Conservation (phyloP, 2,888 invertebrate species). For the Hydriomena furcata region DNA sequence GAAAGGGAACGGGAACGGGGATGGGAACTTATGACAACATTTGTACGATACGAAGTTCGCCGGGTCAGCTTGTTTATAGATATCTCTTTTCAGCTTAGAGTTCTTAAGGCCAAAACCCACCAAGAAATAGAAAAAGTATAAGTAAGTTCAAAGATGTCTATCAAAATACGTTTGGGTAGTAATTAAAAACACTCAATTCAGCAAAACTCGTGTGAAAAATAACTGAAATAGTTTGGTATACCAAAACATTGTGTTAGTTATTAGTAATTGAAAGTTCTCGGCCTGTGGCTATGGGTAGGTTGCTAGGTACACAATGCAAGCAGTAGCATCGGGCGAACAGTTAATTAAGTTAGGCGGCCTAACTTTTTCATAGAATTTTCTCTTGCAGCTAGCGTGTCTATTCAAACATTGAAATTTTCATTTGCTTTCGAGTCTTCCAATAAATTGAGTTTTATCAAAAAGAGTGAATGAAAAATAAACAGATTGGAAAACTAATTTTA, state of each 20-base stretch:
- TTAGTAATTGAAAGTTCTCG: conserved; percentile 30
- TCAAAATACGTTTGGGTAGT: background rate
- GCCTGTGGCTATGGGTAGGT: conserved; percentile 15
- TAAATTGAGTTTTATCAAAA: background rate
- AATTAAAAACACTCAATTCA: too few relatives aligned
- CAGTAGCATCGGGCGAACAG: conserved; percentile 26
- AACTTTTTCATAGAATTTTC: conserved; percentile 37
- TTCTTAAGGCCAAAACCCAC: too few relatives aligned
- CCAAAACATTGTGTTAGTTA: conserved; percentile 25
- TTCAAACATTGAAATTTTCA: conserved; percentile 1
- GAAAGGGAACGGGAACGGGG: too few relatives aligned
- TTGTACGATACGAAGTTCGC: too few relatives aligned
- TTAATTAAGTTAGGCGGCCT: conserved; percentile 35
- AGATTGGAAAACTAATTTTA: conserved; percentile 5
- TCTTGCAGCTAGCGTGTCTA: conserved; percentile 13
- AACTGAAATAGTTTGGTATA: conserved; percentile 5
- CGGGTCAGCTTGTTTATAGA: too few relatives aligned
- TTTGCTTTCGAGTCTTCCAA: background rate
- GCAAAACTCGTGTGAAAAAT: conserved; percentile 6
- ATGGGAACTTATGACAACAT: too few relatives aligned
- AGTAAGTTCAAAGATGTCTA: too few relatives aligned
- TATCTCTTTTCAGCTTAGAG: too few relatives aligned
- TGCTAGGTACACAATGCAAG: conserved; percentile 25
- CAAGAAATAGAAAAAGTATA: too few relatives aligned
- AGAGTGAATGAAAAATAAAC: too few relatives aligned